Percentiles rank a stretch among this genome's conserved stretches.
Evolutionary conservation across 1,140 invertebrate genomes (phyloP).

Genomic region (Arion vulgaris): DNA sequence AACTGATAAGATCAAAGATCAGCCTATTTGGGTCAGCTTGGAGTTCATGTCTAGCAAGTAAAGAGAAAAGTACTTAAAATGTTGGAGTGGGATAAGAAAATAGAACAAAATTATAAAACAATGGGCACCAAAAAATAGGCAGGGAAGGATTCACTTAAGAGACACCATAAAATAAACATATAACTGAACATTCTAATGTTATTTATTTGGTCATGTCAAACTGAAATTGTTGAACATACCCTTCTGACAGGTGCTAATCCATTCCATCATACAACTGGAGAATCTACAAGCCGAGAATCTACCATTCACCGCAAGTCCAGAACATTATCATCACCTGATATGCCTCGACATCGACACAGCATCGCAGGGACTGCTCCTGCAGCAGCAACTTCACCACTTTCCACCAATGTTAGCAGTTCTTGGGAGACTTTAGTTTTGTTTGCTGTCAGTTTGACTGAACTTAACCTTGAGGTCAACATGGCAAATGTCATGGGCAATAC

Average conservation of each 20-base stretch:
- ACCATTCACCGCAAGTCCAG: conserved; percentile 35
- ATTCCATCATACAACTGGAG: conserved; percentile 24
- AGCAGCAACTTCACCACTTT: conserved; percentile 36
- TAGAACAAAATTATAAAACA: no score
- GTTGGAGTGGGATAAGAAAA: no score
- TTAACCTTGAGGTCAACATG: conserved; percentile 99
- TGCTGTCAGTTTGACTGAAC: conserved; percentile 93
- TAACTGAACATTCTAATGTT: no score
- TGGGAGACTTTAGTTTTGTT: conserved; percentile 97
- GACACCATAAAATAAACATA: no score
- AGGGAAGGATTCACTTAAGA: no score
- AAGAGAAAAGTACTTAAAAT: no score
- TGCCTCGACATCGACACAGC: conserved; percentile 40
- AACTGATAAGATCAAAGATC: no score
- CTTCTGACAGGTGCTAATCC: not conserved
- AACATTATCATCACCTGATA: conserved; percentile 47
- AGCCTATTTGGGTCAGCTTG: no score
- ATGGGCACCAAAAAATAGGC: no score
- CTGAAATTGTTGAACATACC: not conserved
- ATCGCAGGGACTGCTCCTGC: not conserved
- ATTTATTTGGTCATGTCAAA: not conserved
- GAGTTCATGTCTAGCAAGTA: no score
- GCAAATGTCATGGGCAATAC: conserved; percentile 99
- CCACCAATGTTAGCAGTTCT: conserved; percentile 48
- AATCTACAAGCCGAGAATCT: conserved; percentile 6